Evolutionary conservation across 1,140 invertebrate genomes (phyloP).

Genomic region (Ceratoteleas bidentatus): DNA sequence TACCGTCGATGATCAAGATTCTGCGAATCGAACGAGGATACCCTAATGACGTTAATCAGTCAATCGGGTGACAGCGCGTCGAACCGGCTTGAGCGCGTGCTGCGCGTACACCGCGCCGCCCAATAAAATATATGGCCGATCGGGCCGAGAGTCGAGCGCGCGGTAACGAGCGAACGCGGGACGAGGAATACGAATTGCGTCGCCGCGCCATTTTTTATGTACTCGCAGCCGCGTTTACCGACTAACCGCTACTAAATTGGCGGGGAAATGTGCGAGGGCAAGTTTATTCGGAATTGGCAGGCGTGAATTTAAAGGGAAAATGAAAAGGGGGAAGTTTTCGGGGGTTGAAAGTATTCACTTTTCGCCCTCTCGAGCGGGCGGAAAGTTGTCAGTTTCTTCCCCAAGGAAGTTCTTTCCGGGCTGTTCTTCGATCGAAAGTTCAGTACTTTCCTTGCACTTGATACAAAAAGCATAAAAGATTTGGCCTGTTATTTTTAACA

Average conservation of each 20-base stretch:
- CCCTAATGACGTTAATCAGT: constrained; percentile 58
- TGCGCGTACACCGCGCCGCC: constrained; percentile 38
- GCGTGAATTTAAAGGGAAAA: too few relatives aligned
- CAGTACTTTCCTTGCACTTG: too few relatives aligned
- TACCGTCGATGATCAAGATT: constrained; percentile 55
- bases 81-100: constrained; percentile 66
- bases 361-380: too few relatives aligned
- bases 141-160: constrained; percentile 33
- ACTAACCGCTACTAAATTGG: constrained; percentile 28
- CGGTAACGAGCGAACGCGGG: constrained; percentile 23
- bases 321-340: too few relatives aligned
- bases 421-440: too few relatives aligned
- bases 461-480: too few relatives aligned
- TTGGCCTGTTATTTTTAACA: too few relatives aligned
- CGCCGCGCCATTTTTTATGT: constrained; percentile 21
- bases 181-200: constrained; percentile 29
- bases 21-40: constrained; percentile 41
- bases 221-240: constrained; percentile 22
- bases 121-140: constrained; percentile 57
- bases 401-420: too few relatives aligned
- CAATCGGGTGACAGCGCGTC: constrained; percentile 53
- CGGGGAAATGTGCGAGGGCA: too few relatives aligned
- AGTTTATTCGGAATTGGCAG: too few relatives aligned
- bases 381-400: too few relatives aligned
- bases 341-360: too few relatives aligned